These are phyloP conservation scores for Peromyscus attwateri DNA, from an alignment of 2,797 vertebrate species.

Conservation along the genomic window DNA sequence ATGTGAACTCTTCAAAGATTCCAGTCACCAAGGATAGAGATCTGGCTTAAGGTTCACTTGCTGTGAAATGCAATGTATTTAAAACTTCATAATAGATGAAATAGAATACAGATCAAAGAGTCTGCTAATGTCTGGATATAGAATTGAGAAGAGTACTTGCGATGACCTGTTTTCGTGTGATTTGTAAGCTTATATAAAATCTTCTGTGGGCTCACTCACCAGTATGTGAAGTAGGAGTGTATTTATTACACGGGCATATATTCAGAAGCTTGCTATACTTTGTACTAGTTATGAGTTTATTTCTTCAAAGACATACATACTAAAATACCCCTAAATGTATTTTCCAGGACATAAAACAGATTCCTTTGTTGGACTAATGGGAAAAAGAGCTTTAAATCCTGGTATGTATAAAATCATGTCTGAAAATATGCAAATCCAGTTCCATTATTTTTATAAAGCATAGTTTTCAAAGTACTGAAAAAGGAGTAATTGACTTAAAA, in stretches of 20 bases:
- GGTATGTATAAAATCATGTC: slow-evolving; percentile 89
- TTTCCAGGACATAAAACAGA: slow-evolving; percentile 92
- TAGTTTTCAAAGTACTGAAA: slow-evolving; percentile 57
- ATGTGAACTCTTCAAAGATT: slow-evolving; percentile 47
- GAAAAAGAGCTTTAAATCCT: slow-evolving; percentile 91
- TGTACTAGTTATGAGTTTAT: slow-evolving; percentile 63
- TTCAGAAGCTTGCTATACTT: slow-evolving; percentile 54
- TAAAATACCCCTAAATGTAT: slow-evolving; percentile 88
- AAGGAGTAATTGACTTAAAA: slow-evolving; percentile 49
- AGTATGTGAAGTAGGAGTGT: slow-evolving; percentile 46
- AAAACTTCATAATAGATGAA: slow-evolving; percentile 35
- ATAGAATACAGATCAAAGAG: slow-evolving; percentile 4
- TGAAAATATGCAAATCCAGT: slow-evolving; percentile 75
- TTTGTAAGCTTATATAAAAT: slow-evolving; percentile 41
- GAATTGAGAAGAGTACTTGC: slow-evolving; percentile 56
- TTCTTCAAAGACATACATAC: slow-evolving; percentile 78
- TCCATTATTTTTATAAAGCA: slow-evolving; percentile 62
- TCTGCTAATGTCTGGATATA: slow-evolving; percentile 32
- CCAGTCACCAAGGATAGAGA: not conserved
- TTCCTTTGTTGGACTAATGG: slow-evolving; percentile 93
- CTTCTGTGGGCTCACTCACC: not conserved
- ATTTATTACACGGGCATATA: slow-evolving; percentile 46
- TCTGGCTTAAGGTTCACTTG: slow-evolving; percentile 39
- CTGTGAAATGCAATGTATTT: slow-evolving; percentile 35
- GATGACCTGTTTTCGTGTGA: slow-evolving; percentile 22